Evolutionary conservation across 1,140 invertebrate genomes (phyloP).

Genomic region (Contarinia nasturtii): DNA sequence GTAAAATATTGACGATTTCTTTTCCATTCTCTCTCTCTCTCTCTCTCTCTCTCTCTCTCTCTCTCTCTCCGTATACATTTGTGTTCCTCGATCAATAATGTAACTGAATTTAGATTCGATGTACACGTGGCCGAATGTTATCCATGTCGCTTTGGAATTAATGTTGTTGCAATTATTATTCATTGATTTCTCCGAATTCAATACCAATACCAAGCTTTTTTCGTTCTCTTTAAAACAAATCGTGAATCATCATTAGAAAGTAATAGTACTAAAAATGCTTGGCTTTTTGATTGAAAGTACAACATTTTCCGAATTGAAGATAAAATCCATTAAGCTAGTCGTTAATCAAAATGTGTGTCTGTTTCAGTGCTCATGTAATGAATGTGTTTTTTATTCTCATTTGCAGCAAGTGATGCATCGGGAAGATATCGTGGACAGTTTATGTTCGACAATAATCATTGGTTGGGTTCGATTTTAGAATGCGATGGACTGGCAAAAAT

Average conservation of each 20-base stretch:
- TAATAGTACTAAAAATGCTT: conserved; percentile 11
- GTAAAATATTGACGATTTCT: conserved; percentile 11
- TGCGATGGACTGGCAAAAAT: conserved; percentile 10
- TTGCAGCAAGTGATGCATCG: conserved; percentile 59
- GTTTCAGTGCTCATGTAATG: no score
- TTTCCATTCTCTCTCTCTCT: no score
- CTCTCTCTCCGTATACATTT: no score
- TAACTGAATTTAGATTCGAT: not conserved
- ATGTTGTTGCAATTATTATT: not conserved
- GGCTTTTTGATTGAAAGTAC: no score
- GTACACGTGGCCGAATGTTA: not conserved
- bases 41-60: no score
- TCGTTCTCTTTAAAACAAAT: not conserved
- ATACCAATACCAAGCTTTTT: no score
- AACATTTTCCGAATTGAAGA: no score
- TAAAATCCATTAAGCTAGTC: no score
- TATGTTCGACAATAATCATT: conserved; percentile 65
- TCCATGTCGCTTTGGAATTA: conserved; percentile 2
- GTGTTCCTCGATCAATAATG: no score
- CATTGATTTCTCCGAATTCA: not conserved
- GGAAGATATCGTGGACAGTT: conserved; percentile 63
- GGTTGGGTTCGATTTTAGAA: conserved; percentile 43
- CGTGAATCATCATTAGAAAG: no score
- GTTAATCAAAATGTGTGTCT: no score
- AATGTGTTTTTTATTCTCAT: no score